These are phyloP conservation scores for Oncorhynchus clarkii DNA, from an alignment of 2,113 vertebrate genomes.

Conservation along the genomic window DNA sequence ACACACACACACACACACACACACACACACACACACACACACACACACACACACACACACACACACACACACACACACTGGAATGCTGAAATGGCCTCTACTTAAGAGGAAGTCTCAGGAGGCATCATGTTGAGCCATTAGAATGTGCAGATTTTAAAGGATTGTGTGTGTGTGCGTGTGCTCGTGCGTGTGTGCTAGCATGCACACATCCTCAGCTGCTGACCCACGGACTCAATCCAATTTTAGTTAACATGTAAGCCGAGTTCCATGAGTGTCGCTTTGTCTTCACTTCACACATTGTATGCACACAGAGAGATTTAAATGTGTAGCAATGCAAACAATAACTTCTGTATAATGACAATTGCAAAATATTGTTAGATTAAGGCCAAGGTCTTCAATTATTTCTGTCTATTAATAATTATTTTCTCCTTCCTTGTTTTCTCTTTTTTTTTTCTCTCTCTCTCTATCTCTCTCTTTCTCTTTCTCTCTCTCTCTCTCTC, in stretches of 20 bases:
- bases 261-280: too few relatives aligned
- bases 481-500: constrained; percentile 23
- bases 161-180: constrained; percentile 8
- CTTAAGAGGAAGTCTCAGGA: constrained; percentile 20
- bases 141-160: constrained; percentile 10
- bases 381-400: background rate
- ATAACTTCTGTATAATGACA: background rate
- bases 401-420: background rate
- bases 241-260: too few relatives aligned
- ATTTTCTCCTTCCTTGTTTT: background rate
- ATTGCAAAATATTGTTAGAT: background rate
- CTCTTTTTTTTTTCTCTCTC: background rate
- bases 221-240: too few relatives aligned
- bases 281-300: constrained; percentile 3
- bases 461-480: background rate
- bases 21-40: too few relatives aligned
- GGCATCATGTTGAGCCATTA: background rate
- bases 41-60: too few relatives aligned
- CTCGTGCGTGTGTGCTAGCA: background rate
- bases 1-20: too few relatives aligned
- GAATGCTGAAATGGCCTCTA: background rate
- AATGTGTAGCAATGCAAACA: background rate
- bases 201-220: too few relatives aligned
- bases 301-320: background rate
- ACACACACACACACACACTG: too few relatives aligned